Percentiles rank a stretch among this genome's conserved stretches.
Evolutionary conservation across 2,113 vertebrate species (phyloP).

Genomic region (Zosterops japonicus): DNA sequence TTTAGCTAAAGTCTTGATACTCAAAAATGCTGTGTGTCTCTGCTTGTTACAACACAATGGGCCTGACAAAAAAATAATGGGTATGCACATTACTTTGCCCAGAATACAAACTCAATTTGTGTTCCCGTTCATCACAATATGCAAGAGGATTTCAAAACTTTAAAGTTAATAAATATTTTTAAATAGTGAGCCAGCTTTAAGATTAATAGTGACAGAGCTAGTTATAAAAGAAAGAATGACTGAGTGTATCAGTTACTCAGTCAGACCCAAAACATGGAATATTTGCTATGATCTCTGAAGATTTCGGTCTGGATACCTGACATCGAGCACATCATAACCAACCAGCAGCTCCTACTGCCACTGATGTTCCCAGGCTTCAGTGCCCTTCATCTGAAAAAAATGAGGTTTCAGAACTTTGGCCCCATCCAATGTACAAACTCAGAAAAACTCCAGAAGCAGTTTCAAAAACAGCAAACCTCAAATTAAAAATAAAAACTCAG

Average conservation of each 20-base stretch:
- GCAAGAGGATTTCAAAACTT: not conserved
- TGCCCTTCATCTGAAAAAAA: not conserved
- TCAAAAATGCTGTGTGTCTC: not conserved
- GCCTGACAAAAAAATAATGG: not conserved
- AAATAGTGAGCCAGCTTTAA: not conserved
- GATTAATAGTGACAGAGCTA: not conserved
- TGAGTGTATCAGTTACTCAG: not conserved
- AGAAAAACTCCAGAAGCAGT: not conserved
- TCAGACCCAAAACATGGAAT: not conserved
- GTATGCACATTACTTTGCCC: not conserved
- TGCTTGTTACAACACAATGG: not conserved
- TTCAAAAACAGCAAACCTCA: not conserved
- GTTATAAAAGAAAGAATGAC: not conserved
- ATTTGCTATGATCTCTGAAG: not conserved
- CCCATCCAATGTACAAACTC: not conserved
- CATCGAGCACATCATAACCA: not conserved
- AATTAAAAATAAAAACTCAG: not conserved
- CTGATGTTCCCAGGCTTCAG: not conserved
- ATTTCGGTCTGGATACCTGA: not conserved
- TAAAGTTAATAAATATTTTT: not conserved
- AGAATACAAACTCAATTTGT: not conserved
- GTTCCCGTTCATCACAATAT: not conserved
- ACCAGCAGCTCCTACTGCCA: not conserved
- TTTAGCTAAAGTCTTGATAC: not conserved
- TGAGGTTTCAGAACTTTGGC: not conserved